Evolutionary conservation across 2,797 vertebrate species (phyloP), one percentile per base, ranked within the genome.

Genomic region (Poeciliopsis turneri): DNA sequence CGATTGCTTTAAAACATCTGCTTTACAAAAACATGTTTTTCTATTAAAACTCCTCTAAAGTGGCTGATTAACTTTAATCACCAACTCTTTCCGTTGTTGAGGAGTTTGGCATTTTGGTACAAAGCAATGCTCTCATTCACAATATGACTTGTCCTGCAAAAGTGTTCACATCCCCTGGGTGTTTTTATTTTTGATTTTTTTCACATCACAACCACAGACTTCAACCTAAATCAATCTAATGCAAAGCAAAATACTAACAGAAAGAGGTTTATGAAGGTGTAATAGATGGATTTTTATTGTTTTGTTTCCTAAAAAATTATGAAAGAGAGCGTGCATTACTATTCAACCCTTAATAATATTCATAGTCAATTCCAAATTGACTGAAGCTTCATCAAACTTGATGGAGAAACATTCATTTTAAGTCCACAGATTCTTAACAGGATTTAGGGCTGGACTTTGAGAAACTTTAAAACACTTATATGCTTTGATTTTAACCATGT

Each of bases 1-100:
- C 1, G 43, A 39, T 69, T 51, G 71, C 66, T 47, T 28, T 43
- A 47, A 78, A 75, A 74, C 69, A 82, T 25, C 46, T 47, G 71
- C 51, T 49, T 73, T 11, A 69, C 49, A 69, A 43, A 43, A 46
- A 70, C 68, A 70, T 12, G 16, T 33, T 78, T 72, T 47, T 33
- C 33, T 5, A 72, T 18, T 18, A 79, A 55, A 75, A 61, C 18
- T 30, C 51, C 39, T n/a, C 2, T 47, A 77, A 51, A 39, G 25
- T 59, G 71, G 28, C 45, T 33, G 64, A 74, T 61, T 72, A 5
- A 28, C 39, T 69, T 45, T 28, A 43, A 39, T 76, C 73, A 53
- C 46, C 28, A 30, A 9, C 10, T 45, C 6, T 68, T 72, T 69
- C 15, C 3, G 6, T 74, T 39, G 47, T 7, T 46, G 12, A 53